Conservation (phyloP, 1,140 invertebrate species). For the Heliothis virescens region DNA sequence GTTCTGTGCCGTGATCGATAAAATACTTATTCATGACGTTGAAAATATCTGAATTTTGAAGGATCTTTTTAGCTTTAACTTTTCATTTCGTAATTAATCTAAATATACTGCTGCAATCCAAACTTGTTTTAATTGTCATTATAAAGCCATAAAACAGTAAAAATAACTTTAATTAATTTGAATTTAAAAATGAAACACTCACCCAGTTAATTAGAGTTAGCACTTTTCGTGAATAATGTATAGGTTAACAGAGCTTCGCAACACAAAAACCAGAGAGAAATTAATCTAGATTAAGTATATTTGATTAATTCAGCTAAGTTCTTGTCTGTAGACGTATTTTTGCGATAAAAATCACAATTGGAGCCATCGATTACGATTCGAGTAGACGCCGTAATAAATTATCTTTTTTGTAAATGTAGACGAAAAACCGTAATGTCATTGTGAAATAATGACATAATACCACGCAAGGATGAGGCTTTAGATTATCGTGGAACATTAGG, state of each 20-base stretch:
- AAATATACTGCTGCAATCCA: too few relatives aligned
- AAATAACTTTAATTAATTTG: too few relatives aligned
- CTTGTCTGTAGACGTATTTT: conserved; percentile 7
- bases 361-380: conserved; percentile 29
- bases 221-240: not conserved
- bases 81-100: not conserved
- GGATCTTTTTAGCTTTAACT: not conserved
- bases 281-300: conserved; percentile 16
- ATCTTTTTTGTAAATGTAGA: conserved; percentile 20
- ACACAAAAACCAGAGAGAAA: conserved; percentile 6
- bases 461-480: conserved; percentile 24
- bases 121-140: too few relatives aligned
- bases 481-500: not conserved
- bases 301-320: conserved; percentile 13
- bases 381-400: conserved; percentile 22
- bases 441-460: conserved; percentile 29
- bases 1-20: conserved; percentile 14
- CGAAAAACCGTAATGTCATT: conserved; percentile 34
- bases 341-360: conserved; percentile 16
- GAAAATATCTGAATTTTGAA: not conserved
- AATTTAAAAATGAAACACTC: not conserved
- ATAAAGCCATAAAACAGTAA: too few relatives aligned
- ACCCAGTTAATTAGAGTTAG: not conserved
- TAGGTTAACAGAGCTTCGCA: not conserved
- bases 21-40: conserved; percentile 21